Percentiles rank a stretch among this genome's conserved stretches.
These are phyloP conservation scores for Metopolophium dirhodum DNA, from an alignment of 1,140 invertebrate species.

Conservation along the genomic window DNA sequence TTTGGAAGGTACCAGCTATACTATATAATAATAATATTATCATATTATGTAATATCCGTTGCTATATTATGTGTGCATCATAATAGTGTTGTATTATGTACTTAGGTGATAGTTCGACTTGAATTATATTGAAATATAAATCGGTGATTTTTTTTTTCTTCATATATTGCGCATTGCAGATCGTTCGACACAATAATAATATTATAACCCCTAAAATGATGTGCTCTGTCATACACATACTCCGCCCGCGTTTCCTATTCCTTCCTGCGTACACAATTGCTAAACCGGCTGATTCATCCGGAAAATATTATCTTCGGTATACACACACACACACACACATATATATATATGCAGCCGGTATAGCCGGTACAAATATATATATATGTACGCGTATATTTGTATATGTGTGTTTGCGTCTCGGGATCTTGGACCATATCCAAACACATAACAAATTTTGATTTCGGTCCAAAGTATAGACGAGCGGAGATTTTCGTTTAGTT, in stretches of 20 bases:
- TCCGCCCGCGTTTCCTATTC: background rate
- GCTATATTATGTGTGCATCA: background rate
- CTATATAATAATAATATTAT: no score
- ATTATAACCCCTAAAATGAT: background rate
- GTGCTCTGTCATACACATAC: background rate
- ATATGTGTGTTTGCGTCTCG: slow-evolving; percentile 23
- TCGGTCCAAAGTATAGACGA: slow-evolving; percentile 54
- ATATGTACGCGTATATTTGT: background rate
- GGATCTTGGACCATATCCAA: slow-evolving; percentile 41
- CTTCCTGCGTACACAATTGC: background rate
- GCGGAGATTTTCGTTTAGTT: slow-evolving; percentile 45
- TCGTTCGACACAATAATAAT: slow-evolving; percentile 7
- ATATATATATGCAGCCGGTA: background rate
- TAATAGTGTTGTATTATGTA: background rate
- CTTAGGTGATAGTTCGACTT: background rate
- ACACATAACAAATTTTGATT: slow-evolving; percentile 51
- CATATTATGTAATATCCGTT: background rate
- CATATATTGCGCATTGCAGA: background rate
- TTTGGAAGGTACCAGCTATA: no score
- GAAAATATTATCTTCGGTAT: slow-evolving; percentile 50
- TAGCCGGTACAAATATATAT: background rate
- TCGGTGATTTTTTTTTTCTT: background rate
- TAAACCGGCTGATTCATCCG: slow-evolving; percentile 49
- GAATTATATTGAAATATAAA: background rate
- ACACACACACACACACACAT: background rate